phyloP scores from a whole-genome alignment of 92 coral and sea anemone genomes.

The Epizoanthus rinbou region DNA sequence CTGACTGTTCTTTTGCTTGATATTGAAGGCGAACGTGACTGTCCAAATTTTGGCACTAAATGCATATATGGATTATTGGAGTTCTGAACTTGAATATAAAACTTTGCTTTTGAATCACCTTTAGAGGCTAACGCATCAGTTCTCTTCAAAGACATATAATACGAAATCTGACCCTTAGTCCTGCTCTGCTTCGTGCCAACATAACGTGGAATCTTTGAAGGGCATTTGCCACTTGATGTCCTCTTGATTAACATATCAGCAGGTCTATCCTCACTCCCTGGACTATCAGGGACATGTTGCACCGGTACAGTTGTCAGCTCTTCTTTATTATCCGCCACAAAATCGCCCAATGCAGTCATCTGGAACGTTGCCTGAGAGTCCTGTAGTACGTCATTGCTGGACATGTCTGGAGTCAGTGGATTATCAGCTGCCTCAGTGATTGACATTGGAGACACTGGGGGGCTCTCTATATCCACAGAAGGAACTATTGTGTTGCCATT shows the following conservation, averaged over 20 bases:
- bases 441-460: conserved; percentile 68
- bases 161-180: conserved; percentile 71
- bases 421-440: conserved; percentile 28
- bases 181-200: conserved; percentile 58
- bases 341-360: background rate
- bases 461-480: conserved; percentile 28
- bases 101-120: conserved; percentile 71
- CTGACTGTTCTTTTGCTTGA: conserved; percentile 56
- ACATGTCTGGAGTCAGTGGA: background rate
- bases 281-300: conserved; percentile 38
- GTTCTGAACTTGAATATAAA: conserved; percentile 81
- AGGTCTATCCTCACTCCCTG: conserved; percentile 44
- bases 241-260: conserved; percentile 73
- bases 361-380: background rate
- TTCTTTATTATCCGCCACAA: background rate
- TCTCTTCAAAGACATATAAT: conserved; percentile 86
- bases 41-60: conserved; percentile 45
- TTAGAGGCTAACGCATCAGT: conserved; percentile 41
- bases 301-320: background rate
- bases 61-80: conserved; percentile 74
- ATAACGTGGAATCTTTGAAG: conserved; percentile 89
- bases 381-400: background rate
- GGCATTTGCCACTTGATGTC: conserved; percentile 88
- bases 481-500: conserved; percentile 1
- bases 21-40: conserved; percentile 16